Evolutionary conservation across 2,888 invertebrate genomes (phyloP).

Genomic region (Elgonia sp.): DNA sequence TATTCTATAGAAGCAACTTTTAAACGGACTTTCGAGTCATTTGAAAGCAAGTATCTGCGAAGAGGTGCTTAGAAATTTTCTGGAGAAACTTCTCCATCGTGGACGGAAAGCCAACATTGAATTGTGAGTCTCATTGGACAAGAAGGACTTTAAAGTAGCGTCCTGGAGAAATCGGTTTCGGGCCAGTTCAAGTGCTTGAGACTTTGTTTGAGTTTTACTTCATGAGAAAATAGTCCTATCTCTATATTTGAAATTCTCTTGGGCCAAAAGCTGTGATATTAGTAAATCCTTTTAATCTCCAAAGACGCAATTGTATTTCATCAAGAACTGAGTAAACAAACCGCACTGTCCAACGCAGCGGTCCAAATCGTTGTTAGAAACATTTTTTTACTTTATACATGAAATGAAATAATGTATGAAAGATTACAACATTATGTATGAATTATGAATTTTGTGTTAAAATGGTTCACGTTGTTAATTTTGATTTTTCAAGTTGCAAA

Average conservation of each 20-base stretch:
- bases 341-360: too few relatives aligned
- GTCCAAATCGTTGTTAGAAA: too few relatives aligned
- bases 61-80: conserved; percentile 71
- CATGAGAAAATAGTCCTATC: conserved; percentile 64
- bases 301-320: conserved; percentile 29
- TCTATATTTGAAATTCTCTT: conserved; percentile 64
- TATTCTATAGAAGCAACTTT: conserved; percentile 57
- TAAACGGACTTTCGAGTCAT: conserved; percentile 64
- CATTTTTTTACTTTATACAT: too few relatives aligned
- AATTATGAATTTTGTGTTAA: too few relatives aligned
- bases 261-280: conserved; percentile 47
- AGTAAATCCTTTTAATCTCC: conserved; percentile 53
- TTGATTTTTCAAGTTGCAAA: too few relatives aligned
- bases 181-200: conserved; percentile 66
- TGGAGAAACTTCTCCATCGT: conserved; percentile 61
- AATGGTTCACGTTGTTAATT: too few relatives aligned
- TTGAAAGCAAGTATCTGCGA: conserved; percentile 68
- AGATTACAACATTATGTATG: too few relatives aligned
- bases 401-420: too few relatives aligned
- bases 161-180: conserved; percentile 69
- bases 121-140: conserved; percentile 65
- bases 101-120: conserved; percentile 65
- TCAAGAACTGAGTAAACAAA: conserved; percentile 9
- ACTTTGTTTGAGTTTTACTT: conserved; percentile 70
- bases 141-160: conserved; percentile 66